Percentiles rank a stretch among this genome's conserved stretches.
Evolutionary conservation across 2,113 vertebrate species (phyloP).

Genomic region (Microcebus lehilahytsara): DNA sequence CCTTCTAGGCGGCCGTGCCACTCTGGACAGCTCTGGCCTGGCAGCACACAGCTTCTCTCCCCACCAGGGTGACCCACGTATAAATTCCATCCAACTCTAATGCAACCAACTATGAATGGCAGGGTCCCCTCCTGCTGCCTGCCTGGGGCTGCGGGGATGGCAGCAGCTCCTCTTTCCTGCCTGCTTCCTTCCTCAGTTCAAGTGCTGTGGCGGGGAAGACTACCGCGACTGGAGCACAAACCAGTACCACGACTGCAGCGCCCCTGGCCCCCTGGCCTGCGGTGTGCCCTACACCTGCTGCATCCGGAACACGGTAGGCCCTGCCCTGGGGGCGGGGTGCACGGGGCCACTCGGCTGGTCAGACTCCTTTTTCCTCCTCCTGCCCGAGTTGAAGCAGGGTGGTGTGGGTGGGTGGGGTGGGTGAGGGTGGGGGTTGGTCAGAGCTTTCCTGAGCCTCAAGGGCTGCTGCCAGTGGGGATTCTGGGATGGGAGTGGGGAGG

Average conservation of each 20-base stretch:
- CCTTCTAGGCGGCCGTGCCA: background rate
- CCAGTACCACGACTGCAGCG: constrained; percentile 91
- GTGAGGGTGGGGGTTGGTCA: background rate
- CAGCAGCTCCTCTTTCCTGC: rapidly evolving
- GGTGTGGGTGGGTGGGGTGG: background rate
- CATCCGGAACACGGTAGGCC: constrained; percentile 83
- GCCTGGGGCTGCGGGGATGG: background rate
- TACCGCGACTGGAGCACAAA: constrained; percentile 93
- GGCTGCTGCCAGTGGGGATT: background rate
- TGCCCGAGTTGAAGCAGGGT: background rate
- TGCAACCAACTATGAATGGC: no score
- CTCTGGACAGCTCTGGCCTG: background rate
- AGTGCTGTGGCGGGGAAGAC: constrained; percentile 94
- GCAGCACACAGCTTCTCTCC: rapidly evolving
- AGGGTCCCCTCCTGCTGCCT: background rate
- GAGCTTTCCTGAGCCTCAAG: background rate
- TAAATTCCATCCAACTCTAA: rapidly evolving
- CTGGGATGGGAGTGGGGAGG: background rate
- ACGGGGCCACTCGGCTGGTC: background rate
- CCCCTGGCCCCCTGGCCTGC: constrained; percentile 91
- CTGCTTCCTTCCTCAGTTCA: constrained; percentile 85
- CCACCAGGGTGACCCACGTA: background rate
- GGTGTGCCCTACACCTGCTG: constrained; percentile 97
- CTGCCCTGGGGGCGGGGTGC: background rate
- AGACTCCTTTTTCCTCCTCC: rapidly evolving